Evolutionary conservation across 2,797 vertebrate species (phyloP).

Genomic region (Anabas testudineus): DNA sequence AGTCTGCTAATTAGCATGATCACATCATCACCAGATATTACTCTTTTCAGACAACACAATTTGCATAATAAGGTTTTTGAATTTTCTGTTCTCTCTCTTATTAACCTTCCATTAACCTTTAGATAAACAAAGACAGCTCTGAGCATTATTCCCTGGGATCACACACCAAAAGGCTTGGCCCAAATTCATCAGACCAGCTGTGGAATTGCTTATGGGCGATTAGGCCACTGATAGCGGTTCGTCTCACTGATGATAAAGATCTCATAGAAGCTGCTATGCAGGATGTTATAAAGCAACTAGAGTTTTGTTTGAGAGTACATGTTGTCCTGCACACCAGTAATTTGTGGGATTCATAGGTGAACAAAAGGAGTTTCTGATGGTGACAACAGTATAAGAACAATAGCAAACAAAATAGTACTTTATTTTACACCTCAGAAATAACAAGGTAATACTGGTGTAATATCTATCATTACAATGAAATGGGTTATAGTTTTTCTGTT

Average conservation of each 20-base stretch:
- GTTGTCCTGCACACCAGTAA: conserved; percentile 16
- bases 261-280: conserved; percentile 46
- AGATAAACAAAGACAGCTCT: conserved; percentile 75
- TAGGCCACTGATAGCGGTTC: conserved; percentile 71
- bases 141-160: conserved; percentile 69
- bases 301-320: conserved; percentile 17
- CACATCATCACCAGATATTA: conserved; percentile 54
- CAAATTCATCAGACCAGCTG: conserved; percentile 78
- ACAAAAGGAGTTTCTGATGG: conserved; percentile 7
- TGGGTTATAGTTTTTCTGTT: no score
- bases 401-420: no score
- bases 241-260: conserved; percentile 62
- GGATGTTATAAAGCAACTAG: conserved; percentile 36
- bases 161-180: conserved; percentile 66
- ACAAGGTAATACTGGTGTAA: no score
- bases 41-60: conserved; percentile 66
- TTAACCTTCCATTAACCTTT: conserved; percentile 88
- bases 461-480: no score
- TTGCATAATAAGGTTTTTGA: conserved; percentile 79
- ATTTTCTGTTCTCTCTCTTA: conserved; percentile 76
- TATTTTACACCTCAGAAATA: no score
- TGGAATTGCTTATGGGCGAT: conserved; percentile 76
- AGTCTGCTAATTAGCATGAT: conserved; percentile 64
- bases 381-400: no score
- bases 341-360: conserved; percentile 18